These are phyloP conservation scores for Isichthys henryi DNA, from an alignment of 2,113 vertebrate genomes.

Conservation along the genomic window DNA sequence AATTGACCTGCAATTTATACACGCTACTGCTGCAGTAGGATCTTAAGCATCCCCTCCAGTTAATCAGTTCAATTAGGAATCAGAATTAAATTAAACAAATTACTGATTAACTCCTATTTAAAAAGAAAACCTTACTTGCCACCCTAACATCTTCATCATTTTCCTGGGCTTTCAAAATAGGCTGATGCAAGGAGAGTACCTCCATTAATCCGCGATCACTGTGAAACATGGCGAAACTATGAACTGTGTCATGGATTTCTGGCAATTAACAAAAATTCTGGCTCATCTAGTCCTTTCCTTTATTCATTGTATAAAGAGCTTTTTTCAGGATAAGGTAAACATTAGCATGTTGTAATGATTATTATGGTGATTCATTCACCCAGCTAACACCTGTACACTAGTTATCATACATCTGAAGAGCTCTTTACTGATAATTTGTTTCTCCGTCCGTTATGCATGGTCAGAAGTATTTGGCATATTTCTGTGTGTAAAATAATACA, in stretches of 20 bases:
- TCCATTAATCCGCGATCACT: neutral
- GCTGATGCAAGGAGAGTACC: neutral
- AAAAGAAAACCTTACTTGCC: neutral
- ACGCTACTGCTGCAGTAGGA: neutral
- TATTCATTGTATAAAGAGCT: neutral
- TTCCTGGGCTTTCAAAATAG: neutral
- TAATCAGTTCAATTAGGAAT: constrained; percentile 4
- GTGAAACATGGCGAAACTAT: neutral
- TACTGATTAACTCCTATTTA: neutral
- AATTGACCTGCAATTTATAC: constrained; percentile 3
- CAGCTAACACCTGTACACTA: constrained; percentile 3
- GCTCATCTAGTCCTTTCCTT: neutral
- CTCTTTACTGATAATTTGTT: neutral
- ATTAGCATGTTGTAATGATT: neutral
- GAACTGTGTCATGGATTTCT: neutral
- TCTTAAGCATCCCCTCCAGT: neutral
- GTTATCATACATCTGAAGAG: neutral
- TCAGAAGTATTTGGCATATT: neutral
- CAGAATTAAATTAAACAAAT: constrained; percentile 1
- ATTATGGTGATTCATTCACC: constrained; percentile 5
- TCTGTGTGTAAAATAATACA: neutral
- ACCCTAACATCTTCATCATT: neutral
- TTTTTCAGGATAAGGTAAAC: neutral
- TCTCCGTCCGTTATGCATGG: neutral
- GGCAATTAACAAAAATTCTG: neutral